Conservation (phyloP, 2,113 vertebrate genomes). For the Alaudala cheleensis region DNA sequence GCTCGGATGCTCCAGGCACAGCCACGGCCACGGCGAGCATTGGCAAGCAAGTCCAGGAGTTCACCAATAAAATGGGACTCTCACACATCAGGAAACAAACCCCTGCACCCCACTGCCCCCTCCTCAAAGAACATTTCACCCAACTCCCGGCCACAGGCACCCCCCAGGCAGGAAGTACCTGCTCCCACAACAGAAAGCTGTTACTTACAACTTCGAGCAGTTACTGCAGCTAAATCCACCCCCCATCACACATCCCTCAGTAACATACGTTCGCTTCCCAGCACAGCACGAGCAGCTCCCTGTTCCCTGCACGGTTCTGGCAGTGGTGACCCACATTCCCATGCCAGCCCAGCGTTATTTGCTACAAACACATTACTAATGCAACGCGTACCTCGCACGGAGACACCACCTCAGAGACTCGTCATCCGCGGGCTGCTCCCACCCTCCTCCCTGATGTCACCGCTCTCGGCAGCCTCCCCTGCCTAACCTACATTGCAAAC, state of each 20-base stretch:
- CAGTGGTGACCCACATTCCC: conserved; percentile 57
- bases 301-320: background rate
- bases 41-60: background rate
- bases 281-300: conserved; percentile 27
- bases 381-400: conserved; percentile 29
- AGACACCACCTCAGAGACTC: conserved; percentile 38
- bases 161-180: background rate
- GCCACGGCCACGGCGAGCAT: background rate
- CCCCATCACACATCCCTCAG: background rate
- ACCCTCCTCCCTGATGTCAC: conserved; percentile 44
- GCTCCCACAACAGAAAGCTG: background rate
- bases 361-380: conserved; percentile 43
- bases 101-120: background rate
- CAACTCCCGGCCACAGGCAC: background rate
- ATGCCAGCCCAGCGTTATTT: conserved; percentile 39
- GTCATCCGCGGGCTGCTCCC: conserved; percentile 34
- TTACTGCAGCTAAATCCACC: background rate
- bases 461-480: background rate
- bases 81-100: background rate
- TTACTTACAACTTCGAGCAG: conserved; percentile 28
- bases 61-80: accelerated
- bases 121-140: background rate
- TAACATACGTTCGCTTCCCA: background rate
- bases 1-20: background rate
- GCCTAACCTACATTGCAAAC: conserved; percentile 58